These are phyloP conservation scores for Vidua macroura DNA, from an alignment of 2,113 vertebrate species.

Conservation along the genomic window DNA sequence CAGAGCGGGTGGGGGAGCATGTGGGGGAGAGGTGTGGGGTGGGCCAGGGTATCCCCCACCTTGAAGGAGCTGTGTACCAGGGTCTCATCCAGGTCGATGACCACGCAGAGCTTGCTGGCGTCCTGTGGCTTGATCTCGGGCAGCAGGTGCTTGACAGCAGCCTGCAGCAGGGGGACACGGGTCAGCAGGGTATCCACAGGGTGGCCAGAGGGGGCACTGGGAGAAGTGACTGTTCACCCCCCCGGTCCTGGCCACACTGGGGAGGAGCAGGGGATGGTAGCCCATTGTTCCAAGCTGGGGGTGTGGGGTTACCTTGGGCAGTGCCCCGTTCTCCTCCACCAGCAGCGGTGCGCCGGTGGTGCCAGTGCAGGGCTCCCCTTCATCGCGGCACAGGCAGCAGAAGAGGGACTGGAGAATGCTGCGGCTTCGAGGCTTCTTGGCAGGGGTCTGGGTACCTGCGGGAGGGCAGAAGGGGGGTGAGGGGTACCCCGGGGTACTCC, in stretches of 20 bases:
- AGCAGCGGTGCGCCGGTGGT: constrained; percentile 72
- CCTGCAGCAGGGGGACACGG: constrained; percentile 53
- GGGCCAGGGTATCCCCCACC: constrained; percentile 65
- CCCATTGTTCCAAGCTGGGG: not conserved
- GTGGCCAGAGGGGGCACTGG: not conserved
- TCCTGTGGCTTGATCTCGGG: constrained; percentile 85
- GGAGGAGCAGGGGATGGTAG: accelerated
- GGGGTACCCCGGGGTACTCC: too few species aligned
- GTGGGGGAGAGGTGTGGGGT: not conserved
- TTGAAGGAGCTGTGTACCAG: constrained; percentile 94
- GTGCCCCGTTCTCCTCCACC: constrained; percentile 76
- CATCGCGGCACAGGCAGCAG: constrained; percentile 79
- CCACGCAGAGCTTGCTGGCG: constrained; percentile 88
- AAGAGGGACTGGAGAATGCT: constrained; percentile 78
- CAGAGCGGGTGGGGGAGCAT: not conserved
- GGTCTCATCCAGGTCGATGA: constrained; percentile 93
- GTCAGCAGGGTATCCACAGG: not conserved
- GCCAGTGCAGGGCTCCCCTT: constrained; percentile 66
- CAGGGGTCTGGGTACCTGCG: constrained; percentile 49
- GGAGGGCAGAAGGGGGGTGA: not conserved
- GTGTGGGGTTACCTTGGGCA: constrained; percentile 75
- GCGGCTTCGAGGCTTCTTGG: constrained; percentile 76
- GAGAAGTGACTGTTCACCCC: not conserved
- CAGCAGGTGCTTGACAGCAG: constrained; percentile 79
- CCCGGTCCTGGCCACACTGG: not conserved